Base-by-base conservation (phyloP, 2,797 vertebrate species). In the Argya squamiceps region DNA sequence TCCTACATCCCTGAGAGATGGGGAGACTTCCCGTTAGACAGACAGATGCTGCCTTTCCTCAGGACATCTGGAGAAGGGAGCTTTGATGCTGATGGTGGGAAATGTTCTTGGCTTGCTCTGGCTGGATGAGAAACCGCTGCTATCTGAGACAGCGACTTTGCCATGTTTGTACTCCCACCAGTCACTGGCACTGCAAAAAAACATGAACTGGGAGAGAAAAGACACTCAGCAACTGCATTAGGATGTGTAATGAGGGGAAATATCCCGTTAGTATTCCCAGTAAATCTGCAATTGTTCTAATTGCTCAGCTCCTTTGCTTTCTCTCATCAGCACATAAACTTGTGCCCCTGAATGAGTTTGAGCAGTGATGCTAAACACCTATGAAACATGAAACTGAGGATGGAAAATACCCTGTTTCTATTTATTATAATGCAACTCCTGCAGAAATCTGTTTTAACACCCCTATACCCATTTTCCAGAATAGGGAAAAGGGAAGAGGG, bases 61-160 rank as follows among this genome's bases (percentile, higher is more conserved):
- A 77, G 63, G 39, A 92, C 91, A 88, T 94, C 91, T 93, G 96
- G 89, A 77, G 75, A 89, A 77, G n/a, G 27, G 10, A 3, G 3
- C 80, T 94, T 95, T 95, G 89, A 92, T 95, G 92, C 36, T 59
- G 70, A 12, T 86, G 76, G 77, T 95, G 93, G 88, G 89, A 96
- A 94, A 79, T 92, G 91, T 96, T 96, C 84, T 92, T 94, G 88
- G 84, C 74, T 93, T 95, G 70, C 85, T 93, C 65, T 8, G 22
- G 36, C 56, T 96, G 86, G 75, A 95, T 92, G 82, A 91, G 78
- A 95, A 96, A 94, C 76, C 3, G 0, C 89, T 60, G 47, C 67
- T 94, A 17, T 85, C 87, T 24, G 64, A 93, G 77, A 75, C 88
- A 55, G 84, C 2, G 23, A 76, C 34, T 76, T 76, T 84, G 67